Evolutionary conservation across 2,113 vertebrate genomes (phyloP).

Genomic region (Cebidichthys violaceus): DNA sequence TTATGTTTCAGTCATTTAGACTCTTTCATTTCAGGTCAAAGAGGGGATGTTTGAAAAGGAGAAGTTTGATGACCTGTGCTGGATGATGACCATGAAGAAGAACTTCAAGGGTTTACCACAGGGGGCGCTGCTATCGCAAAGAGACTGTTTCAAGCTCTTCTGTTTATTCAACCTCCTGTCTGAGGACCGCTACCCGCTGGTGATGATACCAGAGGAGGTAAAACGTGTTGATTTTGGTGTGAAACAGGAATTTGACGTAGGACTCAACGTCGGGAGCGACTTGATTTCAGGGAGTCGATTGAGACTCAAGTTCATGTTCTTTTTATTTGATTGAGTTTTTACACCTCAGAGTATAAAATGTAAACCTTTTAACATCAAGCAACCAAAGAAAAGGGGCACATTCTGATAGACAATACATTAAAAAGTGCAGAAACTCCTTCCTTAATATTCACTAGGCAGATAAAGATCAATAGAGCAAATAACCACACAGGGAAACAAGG

Average conservation of each 20-base stretch:
- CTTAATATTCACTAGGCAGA: neutral
- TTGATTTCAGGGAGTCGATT: neutral
- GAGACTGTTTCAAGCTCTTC: constrained; percentile 85
- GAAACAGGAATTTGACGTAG: neutral
- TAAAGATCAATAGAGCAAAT: neutral
- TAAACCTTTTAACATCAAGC: neutral
- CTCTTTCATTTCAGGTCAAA: constrained; percentile 76
- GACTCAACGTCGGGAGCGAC: neutral
- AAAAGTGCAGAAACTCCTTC: neutral
- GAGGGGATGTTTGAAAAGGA: constrained; percentile 86
- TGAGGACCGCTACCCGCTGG: constrained; percentile 85
- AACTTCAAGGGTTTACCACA: constrained; percentile 73
- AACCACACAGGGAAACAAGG: neutral
- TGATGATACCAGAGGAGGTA: constrained; percentile 86
- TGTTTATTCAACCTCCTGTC: constrained; percentile 87
- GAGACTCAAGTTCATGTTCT: neutral
- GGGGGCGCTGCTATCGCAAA: constrained; percentile 70
- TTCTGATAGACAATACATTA: neutral
- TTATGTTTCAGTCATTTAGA: neutral
- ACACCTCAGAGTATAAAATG: neutral
- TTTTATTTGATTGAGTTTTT: neutral
- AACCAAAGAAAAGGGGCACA: neutral
- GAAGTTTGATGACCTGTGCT: constrained; percentile 86
- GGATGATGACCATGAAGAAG: constrained; percentile 87
- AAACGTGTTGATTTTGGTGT: neutral